Evolutionary conservation across 2,113 vertebrate species (phyloP).

Genomic region (Cyprinodon brontotheroides): DNA sequence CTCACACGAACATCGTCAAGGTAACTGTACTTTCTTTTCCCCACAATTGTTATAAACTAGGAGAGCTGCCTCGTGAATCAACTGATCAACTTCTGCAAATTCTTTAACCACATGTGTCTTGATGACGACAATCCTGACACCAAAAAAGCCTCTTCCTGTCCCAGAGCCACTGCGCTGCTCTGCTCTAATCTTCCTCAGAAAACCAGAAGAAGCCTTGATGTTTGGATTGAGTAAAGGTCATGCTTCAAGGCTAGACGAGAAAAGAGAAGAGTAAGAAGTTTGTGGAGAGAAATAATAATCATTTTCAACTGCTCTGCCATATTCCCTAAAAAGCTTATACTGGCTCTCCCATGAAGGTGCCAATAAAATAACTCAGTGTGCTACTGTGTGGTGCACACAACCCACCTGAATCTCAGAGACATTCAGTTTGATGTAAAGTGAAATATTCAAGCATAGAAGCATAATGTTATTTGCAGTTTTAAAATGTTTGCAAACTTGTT

Average conservation of each 20-base stretch:
- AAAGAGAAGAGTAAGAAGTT: not conserved
- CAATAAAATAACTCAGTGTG: conserved; percentile 49
- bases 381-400: conserved; percentile 48
- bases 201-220: conserved; percentile 9
- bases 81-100: conserved; percentile 47
- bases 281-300: conserved; percentile 46
- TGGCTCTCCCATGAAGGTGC: conserved; percentile 46
- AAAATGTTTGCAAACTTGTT: not conserved
- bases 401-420: conserved; percentile 4
- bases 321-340: conserved; percentile 55
- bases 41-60: conserved; percentile 28
- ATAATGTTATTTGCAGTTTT: not conserved
- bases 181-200: conserved; percentile 1
- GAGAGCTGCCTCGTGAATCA: conserved; percentile 34
- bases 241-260: conserved; percentile 6
- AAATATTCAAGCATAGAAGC: not conserved
- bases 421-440: not conserved
- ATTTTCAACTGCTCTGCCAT: conserved; percentile 67
- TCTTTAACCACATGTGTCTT: conserved; percentile 6
- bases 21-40: conserved; percentile 54
- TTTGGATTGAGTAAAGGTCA: not conserved
- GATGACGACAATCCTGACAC: conserved; percentile 21
- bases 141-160: conserved; percentile 9
- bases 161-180: not conserved
- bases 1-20: conserved; percentile 9